A percentile compares a stretch with the other conserved stretches of the same genome.
These are phyloP conservation scores for Falco concolor DNA, from an alignment of 2,797 vertebrate species.

Conservation along the genomic window DNA sequence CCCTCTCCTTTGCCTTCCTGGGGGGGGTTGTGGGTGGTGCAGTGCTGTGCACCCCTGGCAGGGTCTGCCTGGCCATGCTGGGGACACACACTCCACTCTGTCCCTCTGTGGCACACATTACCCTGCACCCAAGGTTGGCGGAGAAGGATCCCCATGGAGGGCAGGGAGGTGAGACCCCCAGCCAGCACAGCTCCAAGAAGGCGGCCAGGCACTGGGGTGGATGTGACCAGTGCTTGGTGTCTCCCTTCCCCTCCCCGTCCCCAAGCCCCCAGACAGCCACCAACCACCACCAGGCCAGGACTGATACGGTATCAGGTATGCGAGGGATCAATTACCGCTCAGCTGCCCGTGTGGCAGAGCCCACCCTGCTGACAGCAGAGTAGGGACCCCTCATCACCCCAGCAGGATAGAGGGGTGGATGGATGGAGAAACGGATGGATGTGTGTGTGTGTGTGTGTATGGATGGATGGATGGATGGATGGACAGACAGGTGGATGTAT, in stretches of 20 bases:
- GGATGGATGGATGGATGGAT: too few relatives aligned
- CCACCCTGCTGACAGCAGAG: background rate
- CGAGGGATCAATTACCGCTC: background rate
- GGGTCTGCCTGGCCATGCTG: background rate
- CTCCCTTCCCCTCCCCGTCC: too few relatives aligned
- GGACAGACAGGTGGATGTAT: too few relatives aligned
- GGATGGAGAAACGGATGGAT: too few relatives aligned
- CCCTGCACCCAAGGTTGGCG: background rate
- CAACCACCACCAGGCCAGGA: background rate
- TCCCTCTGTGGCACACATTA: background rate
- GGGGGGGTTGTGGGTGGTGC: background rate
- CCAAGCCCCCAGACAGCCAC: too few relatives aligned
- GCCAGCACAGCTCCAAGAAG: too few relatives aligned
- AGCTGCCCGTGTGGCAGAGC: background rate
- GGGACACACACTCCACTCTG: background rate
- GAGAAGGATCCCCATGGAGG: background rate
- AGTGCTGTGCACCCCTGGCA: background rate
- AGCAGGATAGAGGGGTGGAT: too few relatives aligned
- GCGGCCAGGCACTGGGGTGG: too few relatives aligned
- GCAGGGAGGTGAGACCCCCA: background rate
- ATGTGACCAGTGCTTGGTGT: background rate
- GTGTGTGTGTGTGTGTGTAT: too few relatives aligned
- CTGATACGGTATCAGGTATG: background rate
- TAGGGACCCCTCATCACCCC: background rate
- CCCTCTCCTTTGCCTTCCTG: background rate